phyloP scores from a whole-genome alignment of 2,113 vertebrate genomes.

The Corythaixoides concolor region DNA sequence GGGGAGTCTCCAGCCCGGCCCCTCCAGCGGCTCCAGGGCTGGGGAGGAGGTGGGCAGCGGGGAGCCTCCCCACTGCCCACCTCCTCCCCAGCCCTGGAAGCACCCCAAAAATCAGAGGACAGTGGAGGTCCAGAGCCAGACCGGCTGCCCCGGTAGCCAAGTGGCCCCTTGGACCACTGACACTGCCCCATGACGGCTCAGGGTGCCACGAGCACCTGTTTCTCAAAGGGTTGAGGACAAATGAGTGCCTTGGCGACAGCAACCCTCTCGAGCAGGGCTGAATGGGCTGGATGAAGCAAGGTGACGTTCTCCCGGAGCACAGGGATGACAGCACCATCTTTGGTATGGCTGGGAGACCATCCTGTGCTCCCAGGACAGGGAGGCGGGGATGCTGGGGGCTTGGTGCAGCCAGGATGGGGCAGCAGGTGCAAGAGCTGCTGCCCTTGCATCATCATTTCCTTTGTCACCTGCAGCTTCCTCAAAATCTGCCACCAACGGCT shows the following conservation, averaged over 20 bases:
- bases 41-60: neutral
- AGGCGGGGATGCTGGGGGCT: neutral
- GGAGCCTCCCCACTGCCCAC: neutral
- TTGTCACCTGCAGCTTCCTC: neutral
- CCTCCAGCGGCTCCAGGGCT: neutral
- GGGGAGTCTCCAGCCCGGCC: neutral
- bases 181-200: accelerated
- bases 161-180: accelerated
- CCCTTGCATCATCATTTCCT: neutral
- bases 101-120: neutral
- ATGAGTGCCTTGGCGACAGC: neutral
- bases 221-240: neutral
- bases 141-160: neutral
- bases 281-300: neutral
- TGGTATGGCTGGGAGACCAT: accelerated
- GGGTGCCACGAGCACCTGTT: neutral
- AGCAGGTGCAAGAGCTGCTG: neutral
- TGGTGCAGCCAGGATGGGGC: neutral
- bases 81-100: neutral
- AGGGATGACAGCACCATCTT: neutral
- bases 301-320: accelerated
- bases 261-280: neutral
- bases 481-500: neutral
- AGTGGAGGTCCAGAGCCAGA: neutral
- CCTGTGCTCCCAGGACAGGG: neutral